Evolutionary conservation across 2,113 vertebrate genomes (phyloP).

Genomic region (Chunga burmeisteri): DNA sequence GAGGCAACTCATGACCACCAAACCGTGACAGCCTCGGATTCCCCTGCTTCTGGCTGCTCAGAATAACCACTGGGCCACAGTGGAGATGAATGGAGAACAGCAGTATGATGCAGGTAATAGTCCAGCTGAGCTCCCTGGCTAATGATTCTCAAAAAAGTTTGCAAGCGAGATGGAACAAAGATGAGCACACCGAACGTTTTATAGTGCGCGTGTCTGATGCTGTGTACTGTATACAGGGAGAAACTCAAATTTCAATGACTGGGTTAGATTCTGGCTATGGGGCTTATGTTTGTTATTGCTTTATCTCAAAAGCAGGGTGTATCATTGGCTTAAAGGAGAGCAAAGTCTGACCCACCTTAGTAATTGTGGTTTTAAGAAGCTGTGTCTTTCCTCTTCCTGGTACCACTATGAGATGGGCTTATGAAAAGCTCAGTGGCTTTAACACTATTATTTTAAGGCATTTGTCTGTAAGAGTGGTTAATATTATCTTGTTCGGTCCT

Average conservation of each 20-base stretch:
- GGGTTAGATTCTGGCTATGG: neutral
- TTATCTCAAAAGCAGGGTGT: neutral
- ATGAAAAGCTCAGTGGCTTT: neutral
- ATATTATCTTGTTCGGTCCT: neutral
- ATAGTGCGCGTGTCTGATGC: fast-evolving
- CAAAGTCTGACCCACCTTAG: neutral
- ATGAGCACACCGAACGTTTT: neutral
- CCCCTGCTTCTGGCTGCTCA: conserved; percentile 26
- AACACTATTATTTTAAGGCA: neutral
- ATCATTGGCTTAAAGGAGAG: neutral
- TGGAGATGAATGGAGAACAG: conserved; percentile 82
- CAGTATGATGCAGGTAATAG: conserved; percentile 76
- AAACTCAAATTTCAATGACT: neutral
- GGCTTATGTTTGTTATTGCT: neutral
- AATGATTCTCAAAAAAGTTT: neutral
- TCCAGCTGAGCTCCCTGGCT: neutral
- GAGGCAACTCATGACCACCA: conserved; percentile 45
- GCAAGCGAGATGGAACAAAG: neutral
- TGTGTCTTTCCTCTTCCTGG: neutral
- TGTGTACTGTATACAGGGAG: neutral
- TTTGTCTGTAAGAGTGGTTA: neutral
- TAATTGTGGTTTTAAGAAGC: neutral
- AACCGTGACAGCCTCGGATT: neutral
- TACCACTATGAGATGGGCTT: neutral
- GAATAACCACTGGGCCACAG: conserved; percentile 43